Evolutionary conservation across 2,888 invertebrate genomes (phyloP).

Genomic region (Scaptomyza flava): DNA sequence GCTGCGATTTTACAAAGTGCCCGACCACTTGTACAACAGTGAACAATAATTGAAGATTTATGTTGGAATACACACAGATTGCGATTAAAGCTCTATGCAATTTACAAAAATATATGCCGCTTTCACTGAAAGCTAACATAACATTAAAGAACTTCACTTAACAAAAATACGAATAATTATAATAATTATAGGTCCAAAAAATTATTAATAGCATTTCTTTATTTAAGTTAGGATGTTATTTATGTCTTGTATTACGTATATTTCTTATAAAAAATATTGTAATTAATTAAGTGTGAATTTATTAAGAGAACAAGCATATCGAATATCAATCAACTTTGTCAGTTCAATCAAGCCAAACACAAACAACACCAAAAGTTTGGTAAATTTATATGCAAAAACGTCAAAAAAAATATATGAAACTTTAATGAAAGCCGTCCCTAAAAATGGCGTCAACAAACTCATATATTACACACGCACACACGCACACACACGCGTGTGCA

Average conservation of each 20-base stretch:
- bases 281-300: no score
- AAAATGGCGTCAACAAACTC: constrained; percentile 65
- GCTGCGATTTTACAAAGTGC: constrained; percentile 41
- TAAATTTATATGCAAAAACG: constrained; percentile 25
- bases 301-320: background rate
- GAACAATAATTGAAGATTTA: constrained; percentile 50
- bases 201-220: no score
- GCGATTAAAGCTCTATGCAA: background rate
- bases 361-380: background rate
- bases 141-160: no score
- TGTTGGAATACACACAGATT: constrained; percentile 15
- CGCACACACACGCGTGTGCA: constrained; percentile 23
- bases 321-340: constrained; percentile 27
- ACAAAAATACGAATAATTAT: no score
- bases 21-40: constrained; percentile 31
- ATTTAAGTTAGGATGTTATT: no score
- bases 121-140: background rate
- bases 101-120: background rate
- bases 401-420: constrained; percentile 45
- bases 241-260: no score
- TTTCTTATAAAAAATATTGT: no score
- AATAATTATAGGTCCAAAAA: no score
- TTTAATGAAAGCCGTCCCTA: constrained; percentile 47
- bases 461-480: constrained; percentile 42
- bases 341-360: constrained; percentile 26